Evolutionary conservation across 2,888 invertebrate species (phyloP), one percentile per base, ranked within the genome.

Genomic region (Octodonta nipae): DNA sequence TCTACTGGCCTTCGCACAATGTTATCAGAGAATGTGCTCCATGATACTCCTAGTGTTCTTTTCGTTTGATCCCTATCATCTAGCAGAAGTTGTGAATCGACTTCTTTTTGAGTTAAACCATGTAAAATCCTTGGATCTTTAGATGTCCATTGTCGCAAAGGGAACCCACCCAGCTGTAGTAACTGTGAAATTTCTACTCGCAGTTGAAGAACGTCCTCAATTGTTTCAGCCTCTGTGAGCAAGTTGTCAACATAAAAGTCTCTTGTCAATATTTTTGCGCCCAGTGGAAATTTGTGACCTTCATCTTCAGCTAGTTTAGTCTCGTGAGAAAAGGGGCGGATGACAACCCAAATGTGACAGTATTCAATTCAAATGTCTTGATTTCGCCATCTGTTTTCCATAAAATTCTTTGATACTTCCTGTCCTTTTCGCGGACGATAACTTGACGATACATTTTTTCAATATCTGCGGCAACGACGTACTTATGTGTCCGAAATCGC

Each of bases 381-480:
- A 20, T 20, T 7, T 6, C 20, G n/a, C 33, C 30, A 13, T 35
- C 20, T 6, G 34, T 14, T 26, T 43, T 35, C 45, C 47, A 47
- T 8, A 46, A 22, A 16, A 43, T 46, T 22, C 35, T 26, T 20
- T 20, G 20, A 20, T 7, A n/a, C 6, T 20, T 20, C 7, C 20
- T 6, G 7, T 20, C 7, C 20, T 32, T 20, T 15, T 13, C 12
- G n/a, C 35, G n/a, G 5, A 47, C 28, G 15, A 38, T 20, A 11
- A 49, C 34, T 28, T 42, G 38, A 3, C 47, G 22, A 27, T 43
- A 48, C 47, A 48, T 49, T 33, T 49, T 46, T 12, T 29, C 35
- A 12, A 46, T 38, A 29, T 50, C 50, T 3, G 47, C 45, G 5
- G 37, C 35, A 3, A 51, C 12, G 3, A 44, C 45, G 34, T 32